A percentile compares a stretch with the other conserved stretches of the same genome.
Evolutionary conservation across 2,888 invertebrate species (phyloP).

Genomic region (Pollenia angustigena): DNA sequence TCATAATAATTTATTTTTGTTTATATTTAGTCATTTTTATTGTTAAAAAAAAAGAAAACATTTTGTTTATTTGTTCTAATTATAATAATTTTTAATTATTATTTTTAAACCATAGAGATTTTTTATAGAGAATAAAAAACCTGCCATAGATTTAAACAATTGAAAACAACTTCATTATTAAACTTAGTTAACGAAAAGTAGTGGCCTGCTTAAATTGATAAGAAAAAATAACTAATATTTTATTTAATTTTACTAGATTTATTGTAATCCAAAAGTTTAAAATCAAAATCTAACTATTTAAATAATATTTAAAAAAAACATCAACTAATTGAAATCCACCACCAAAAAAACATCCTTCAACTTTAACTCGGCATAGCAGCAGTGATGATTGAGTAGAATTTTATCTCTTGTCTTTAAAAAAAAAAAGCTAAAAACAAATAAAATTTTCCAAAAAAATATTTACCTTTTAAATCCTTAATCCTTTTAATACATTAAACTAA

Average conservation of each 20-base stretch:
- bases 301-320: conserved; percentile 7
- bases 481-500: conserved; percentile 53
- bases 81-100: background rate
- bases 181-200: background rate
- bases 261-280: conserved; percentile 37
- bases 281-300: conserved; percentile 13
- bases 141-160: background rate
- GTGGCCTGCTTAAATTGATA: background rate
- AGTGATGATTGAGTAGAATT: conserved; percentile 73
- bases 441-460: conserved; percentile 31
- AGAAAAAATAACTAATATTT: conserved; percentile 10
- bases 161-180: background rate
- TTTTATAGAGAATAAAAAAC: background rate
- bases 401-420: conserved; percentile 60
- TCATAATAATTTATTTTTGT: conserved; percentile 22
- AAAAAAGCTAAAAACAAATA: conserved; percentile 28
- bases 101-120: conserved; percentile 12
- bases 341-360: conserved; percentile 37
- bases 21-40: conserved; percentile 10
- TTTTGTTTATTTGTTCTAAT: conserved; percentile 1
- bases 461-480: conserved; percentile 19
- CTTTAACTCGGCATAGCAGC: conserved; percentile 70
- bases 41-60: background rate
- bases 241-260: conserved; percentile 29
- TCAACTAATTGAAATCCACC: conserved; percentile 49